A percentile compares a stretch with the other conserved stretches of the same genome.
Conservation (phyloP, 2,797 vertebrate genomes). For the Limnodromus scolopaceus region DNA sequence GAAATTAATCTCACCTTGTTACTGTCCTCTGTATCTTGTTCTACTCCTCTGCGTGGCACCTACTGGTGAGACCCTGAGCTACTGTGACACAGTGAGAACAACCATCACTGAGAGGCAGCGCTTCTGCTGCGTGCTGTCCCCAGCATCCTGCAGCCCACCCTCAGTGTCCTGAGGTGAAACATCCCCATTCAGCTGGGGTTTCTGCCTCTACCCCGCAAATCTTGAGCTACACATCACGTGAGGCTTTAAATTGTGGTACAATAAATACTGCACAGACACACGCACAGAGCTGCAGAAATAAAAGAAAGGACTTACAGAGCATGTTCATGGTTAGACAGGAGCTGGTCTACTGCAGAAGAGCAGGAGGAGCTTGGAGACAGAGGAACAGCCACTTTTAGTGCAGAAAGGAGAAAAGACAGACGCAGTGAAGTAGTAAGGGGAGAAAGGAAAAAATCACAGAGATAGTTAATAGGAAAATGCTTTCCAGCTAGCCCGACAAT, state of each 20-base stretch:
- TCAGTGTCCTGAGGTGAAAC: neutral
- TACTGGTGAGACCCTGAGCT: neutral
- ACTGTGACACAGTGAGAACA: neutral
- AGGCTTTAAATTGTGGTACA: neutral
- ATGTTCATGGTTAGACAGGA: slow-evolving; percentile 88
- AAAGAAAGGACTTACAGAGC: slow-evolving; percentile 78
- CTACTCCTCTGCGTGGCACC: neutral
- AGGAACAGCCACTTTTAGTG: slow-evolving; percentile 90
- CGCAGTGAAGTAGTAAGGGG: slow-evolving; percentile 43
- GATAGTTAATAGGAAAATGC: slow-evolving; percentile 65
- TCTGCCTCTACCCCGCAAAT: neutral
- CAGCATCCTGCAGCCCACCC: neutral
- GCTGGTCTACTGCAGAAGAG: slow-evolving; percentile 96
- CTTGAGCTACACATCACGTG: neutral
- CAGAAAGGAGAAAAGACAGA: slow-evolving; percentile 63
- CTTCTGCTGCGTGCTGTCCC: too few species aligned
- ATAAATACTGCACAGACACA: neutral
- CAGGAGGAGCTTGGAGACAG: slow-evolving; percentile 94
- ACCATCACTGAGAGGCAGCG: neutral
- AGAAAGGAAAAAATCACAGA: slow-evolving; percentile 68
- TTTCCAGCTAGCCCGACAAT: neutral
- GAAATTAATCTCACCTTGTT: neutral
- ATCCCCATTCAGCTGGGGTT: neutral
- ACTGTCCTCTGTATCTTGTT: neutral
- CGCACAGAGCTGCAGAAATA: slow-evolving; percentile 36